Percentiles rank a stretch among this genome's conserved stretches.
Conservation (phyloP, 2,888 invertebrate species). For the Tethea ocularis region DNA sequence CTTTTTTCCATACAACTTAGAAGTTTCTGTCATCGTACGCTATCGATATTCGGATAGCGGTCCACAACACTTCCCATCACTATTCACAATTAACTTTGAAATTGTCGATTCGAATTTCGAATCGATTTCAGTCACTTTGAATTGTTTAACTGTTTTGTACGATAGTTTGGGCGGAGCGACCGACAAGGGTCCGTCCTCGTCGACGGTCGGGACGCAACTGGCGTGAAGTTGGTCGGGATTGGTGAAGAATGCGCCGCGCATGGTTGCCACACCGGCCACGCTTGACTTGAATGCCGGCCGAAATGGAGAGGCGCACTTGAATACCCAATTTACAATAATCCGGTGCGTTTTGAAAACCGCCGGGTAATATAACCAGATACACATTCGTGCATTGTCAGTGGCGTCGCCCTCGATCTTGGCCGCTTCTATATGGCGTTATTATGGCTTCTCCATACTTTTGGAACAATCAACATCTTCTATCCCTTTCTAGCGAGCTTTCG, state of each 20-base stretch:
- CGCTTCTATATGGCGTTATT: slow-evolving; percentile 57
- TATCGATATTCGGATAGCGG: slow-evolving; percentile 42
- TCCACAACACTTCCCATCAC: slow-evolving; percentile 67
- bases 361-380: slow-evolving; percentile 79
- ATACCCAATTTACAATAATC: slow-evolving; percentile 57
- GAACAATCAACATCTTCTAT: slow-evolving; percentile 59
- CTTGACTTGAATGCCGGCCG: slow-evolving; percentile 64
- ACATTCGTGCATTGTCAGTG: slow-evolving; percentile 79
- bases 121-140: slow-evolving; percentile 66
- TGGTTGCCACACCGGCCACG: slow-evolving; percentile 79
- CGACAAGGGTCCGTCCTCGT: slow-evolving; percentile 62
- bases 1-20: slow-evolving; percentile 71
- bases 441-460: slow-evolving; percentile 69
- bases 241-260: slow-evolving; percentile 82
- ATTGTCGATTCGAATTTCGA: slow-evolving; percentile 41
- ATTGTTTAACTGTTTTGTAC: slow-evolving; percentile 73
- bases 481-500: slow-evolving; percentile 66
- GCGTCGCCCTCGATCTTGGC: slow-evolving; percentile 76
- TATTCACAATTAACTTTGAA: slow-evolving; percentile 38
- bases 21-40: slow-evolving; percentile 79
- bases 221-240: slow-evolving; percentile 76
- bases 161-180: slow-evolving; percentile 64
- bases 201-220: slow-evolving; percentile 73
- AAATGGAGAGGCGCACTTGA: slow-evolving; percentile 60
- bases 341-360: slow-evolving; percentile 51